These are phyloP conservation scores for Myotis planiceps DNA, from an alignment of 2,797 vertebrate genomes.

Conservation along the genomic window DNA sequence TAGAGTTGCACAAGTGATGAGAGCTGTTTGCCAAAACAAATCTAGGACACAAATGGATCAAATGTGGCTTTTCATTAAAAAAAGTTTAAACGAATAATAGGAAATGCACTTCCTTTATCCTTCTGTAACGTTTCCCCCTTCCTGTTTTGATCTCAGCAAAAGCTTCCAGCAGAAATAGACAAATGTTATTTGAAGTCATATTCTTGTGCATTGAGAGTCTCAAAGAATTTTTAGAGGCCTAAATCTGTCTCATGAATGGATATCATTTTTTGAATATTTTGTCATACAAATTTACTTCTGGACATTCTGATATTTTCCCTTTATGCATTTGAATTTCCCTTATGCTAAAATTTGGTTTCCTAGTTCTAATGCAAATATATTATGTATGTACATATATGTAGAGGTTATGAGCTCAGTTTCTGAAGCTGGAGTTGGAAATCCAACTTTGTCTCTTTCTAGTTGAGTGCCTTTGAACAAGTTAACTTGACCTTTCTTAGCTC, in stretches of 20 bases:
- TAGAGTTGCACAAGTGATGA: slow-evolving; percentile 45
- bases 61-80: slow-evolving; percentile 44
- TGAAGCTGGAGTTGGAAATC: neutral
- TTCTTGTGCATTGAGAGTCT: slow-evolving; percentile 6
- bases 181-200: slow-evolving; percentile 57
- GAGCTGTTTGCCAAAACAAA: slow-evolving; percentile 55
- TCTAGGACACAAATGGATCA: slow-evolving; percentile 52
- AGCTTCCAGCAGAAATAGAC: slow-evolving; percentile 46
- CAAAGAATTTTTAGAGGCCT: slow-evolving; percentile 32
- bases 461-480: slow-evolving; percentile 33
- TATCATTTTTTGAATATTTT: slow-evolving; percentile 71
- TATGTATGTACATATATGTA: neutral
- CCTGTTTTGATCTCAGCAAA: slow-evolving; percentile 47
- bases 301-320: slow-evolving; percentile 63
- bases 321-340: slow-evolving; percentile 74
- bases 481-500: slow-evolving; percentile 26
- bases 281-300: slow-evolving; percentile 77
- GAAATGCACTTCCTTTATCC: slow-evolving; percentile 48
- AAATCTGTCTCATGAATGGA: slow-evolving; percentile 18
- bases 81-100: neutral
- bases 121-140: slow-evolving; percentile 11
- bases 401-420: slow-evolving; percentile 20
- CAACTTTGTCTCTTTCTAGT: neutral
- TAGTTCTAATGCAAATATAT: slow-evolving; percentile 72
- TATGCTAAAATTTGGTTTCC: slow-evolving; percentile 75